Percentiles rank a stretch among this genome's conserved stretches.
phyloP scores from a whole-genome alignment of 2,888 invertebrate species.

The Eupithecia abbreviata region DNA sequence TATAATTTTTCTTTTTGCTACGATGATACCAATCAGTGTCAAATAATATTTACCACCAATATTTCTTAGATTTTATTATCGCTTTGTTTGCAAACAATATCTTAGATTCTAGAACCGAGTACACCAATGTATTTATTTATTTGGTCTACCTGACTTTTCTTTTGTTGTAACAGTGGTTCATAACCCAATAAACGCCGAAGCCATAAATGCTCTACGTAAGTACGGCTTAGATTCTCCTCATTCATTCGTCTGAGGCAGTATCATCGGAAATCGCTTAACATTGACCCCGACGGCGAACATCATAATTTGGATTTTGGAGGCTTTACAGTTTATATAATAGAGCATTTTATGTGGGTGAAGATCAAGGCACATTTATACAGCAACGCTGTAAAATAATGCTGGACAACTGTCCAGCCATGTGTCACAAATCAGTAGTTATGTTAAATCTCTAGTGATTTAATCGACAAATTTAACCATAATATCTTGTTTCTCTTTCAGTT shows the following conservation, averaged over 20 bases:
- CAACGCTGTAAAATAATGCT: no score
- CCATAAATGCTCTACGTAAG: slow-evolving; percentile 13
- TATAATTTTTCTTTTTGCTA: neutral
- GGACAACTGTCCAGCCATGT: no score
- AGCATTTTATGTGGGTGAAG: neutral
- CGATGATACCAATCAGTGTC: neutral
- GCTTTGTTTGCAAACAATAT: neutral
- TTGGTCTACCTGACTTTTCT: neutral
- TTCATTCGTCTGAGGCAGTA: slow-evolving; percentile 34
- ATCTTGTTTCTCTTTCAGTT: neutral
- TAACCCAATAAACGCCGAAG: slow-evolving; percentile 27
- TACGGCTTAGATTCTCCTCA: slow-evolving; percentile 28
- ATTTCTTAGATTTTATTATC: neutral
- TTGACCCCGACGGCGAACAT: slow-evolving; percentile 37
- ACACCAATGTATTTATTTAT: neutral
- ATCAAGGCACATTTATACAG: neutral
- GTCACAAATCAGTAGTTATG: no score
- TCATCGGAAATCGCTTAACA: slow-evolving; percentile 45
- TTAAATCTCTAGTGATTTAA: no score
- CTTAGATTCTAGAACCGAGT: neutral
- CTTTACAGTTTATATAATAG: neutral
- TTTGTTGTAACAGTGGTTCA: neutral
- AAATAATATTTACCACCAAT: neutral
- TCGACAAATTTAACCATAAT: neutral
- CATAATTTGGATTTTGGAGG: slow-evolving; percentile 3